These are phyloP conservation scores for Chirona hameri DNA, from an alignment of 2,888 invertebrate genomes.

Conservation along the genomic window DNA sequence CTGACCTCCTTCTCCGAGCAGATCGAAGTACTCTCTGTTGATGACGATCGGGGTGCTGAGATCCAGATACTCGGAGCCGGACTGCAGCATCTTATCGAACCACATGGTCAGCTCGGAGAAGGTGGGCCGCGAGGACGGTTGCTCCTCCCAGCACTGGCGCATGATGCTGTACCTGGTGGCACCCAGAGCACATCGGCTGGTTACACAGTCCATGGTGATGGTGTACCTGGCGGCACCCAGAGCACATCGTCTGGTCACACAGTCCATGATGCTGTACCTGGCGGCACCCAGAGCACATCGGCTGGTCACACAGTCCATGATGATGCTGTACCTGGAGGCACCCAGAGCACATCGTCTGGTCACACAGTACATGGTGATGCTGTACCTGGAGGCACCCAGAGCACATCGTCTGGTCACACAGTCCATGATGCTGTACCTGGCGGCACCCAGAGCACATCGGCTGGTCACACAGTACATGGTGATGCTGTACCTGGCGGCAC, in stretches of 20 bases:
- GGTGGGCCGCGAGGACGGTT: slow-evolving; percentile 59
- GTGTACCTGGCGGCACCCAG: slow-evolving; percentile 57
- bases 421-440: slow-evolving; percentile 65
- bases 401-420: background rate
- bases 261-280: slow-evolving; percentile 66
- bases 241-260: background rate
- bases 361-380: too few species aligned
- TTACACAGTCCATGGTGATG: too few species aligned
- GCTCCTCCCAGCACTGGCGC: slow-evolving; percentile 63
- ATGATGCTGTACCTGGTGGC: slow-evolving; percentile 60
- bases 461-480: too few species aligned
- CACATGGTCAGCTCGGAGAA: slow-evolving; percentile 58
- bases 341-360: background rate
- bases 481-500: slow-evolving; percentile 58
- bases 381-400: slow-evolving; percentile 55
- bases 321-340: slow-evolving; percentile 59
- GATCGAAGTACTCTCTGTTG: slow-evolving; percentile 60
- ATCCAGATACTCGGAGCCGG: slow-evolving; percentile 67
- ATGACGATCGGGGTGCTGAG: slow-evolving; percentile 60
- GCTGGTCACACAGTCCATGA: too few species aligned
- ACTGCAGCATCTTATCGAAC: slow-evolving; percentile 67
- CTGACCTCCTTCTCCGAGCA: background rate
- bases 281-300: slow-evolving; percentile 34
- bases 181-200: background rate
- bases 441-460: slow-evolving; percentile 34